Conservation (phyloP, 1,140 invertebrate genomes). For the Reticulitermes speratus region DNA sequence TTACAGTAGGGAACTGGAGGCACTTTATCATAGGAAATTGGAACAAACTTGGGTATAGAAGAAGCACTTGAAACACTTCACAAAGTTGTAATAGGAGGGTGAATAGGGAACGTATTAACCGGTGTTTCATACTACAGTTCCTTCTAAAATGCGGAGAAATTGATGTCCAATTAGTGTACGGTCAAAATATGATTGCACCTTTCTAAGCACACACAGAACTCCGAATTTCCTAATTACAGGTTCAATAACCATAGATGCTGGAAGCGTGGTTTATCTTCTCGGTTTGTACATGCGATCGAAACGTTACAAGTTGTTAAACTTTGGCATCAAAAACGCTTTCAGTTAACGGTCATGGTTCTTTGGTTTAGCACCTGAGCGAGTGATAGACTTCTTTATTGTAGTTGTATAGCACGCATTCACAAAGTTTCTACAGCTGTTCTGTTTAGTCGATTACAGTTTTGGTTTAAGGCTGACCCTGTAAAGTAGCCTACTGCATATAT, state of each 20-base stretch:
- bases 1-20: not conserved
- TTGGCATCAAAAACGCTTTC: no score
- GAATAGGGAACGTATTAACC: not conserved
- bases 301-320: no score
- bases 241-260: not conserved
- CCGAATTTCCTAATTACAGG: not conserved
- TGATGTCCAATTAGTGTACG: not conserved
- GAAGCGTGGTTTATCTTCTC: not conserved
- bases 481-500: no score
- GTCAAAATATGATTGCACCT: not conserved
- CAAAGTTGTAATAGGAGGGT: slow-evolving; percentile 1
- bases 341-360: no score
- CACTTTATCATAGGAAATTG: slow-evolving; percentile 9
- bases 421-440: no score
- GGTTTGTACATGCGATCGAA: not conserved
- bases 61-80: slow-evolving; percentile 2
- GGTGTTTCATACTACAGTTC: not conserved
- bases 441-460: no score
- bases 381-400: no score
- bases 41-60: not conserved
- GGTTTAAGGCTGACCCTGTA: no score
- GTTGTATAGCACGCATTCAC: no score
- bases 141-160: not conserved
- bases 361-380: no score
- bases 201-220: not conserved